Base-by-base conservation (phyloP, 1,140 invertebrate species). In the Manduca sexta region DNA sequence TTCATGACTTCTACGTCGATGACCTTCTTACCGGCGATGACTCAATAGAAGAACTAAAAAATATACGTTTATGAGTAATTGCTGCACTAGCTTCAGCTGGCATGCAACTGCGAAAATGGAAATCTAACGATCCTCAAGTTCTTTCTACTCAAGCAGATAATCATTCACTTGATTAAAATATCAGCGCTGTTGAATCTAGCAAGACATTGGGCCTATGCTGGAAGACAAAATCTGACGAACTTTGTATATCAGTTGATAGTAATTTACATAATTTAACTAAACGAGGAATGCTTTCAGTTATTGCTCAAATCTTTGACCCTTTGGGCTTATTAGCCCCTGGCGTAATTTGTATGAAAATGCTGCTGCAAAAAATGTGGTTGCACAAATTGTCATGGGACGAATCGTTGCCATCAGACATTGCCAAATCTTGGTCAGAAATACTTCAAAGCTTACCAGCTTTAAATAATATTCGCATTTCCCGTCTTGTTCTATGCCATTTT, bases 1-100 rank as follows among this genome's bases (percentile, higher is more conserved):
- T 45, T 13, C 53, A 52, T n/a, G 72, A 82, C 60, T 83, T 85
- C 46, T 88, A 87, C 52, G 74, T 88, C 1, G 86, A 89, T 49
- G 84, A 89, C 52, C 21, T 85, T 0, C 30, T 87, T 0, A 64
- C 62, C 0, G 82, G 84, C n/a, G 66, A 60, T 8, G 49, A 73
- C 49, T 33, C 31, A 2, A 21, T 68, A 8, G 26, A 60, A 18
- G 50, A 67, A 10, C 39, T 56, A 8, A 5, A 12, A 21, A 8
- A 35, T 12, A 43, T 56, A 1, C 52, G 55, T 13, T 3, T 13
- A 39, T 69, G 45, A n/a, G 40, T 56, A 3, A 49, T 45, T 14
- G 12, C 8, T 4, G 42, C 15, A 2, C 26, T 58, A 2, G 50
- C 43, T 2, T 49, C 47, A 14, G 51, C 47, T 17, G 2, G 35